These are phyloP conservation scores for Centropristis striata DNA, from an alignment of 2,113 vertebrate genomes.

Conservation along the genomic window DNA sequence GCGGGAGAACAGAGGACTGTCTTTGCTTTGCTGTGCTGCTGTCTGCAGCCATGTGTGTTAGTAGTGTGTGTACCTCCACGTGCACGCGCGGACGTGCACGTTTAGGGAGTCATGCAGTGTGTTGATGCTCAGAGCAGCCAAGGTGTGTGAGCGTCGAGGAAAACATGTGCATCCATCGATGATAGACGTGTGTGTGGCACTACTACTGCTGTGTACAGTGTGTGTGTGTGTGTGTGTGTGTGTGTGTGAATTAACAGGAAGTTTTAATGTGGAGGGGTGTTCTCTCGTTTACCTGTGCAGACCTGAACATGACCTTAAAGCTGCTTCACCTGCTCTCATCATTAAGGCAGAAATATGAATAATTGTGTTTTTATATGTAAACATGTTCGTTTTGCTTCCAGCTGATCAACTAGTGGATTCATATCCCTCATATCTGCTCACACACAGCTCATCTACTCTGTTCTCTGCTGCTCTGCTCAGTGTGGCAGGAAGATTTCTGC, in stretches of 20 bases:
- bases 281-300: slow-evolving; percentile 35
- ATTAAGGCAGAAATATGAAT: slow-evolving; percentile 22
- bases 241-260: slow-evolving; percentile 66
- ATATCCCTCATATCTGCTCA: not conserved
- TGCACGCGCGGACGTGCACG: slow-evolving; percentile 33
- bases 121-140: slow-evolving; percentile 57
- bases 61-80: slow-evolving; percentile 3
- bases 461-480: not conserved
- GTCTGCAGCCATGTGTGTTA: not conserved
- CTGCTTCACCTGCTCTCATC: not conserved
- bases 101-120: slow-evolving; percentile 48
- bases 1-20: not conserved
- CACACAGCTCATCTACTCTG: not conserved
- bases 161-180: slow-evolving; percentile 61
- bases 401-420: not conserved
- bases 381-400: not conserved
- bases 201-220: slow-evolving; percentile 17
- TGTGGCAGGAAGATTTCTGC: not conserved
- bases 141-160: slow-evolving; percentile 71
- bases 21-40: not conserved
- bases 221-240: slow-evolving; percentile 23
- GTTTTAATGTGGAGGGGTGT: slow-evolving; percentile 61
- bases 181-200: slow-evolving; percentile 55
- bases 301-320: slow-evolving; percentile 20
- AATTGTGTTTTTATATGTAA: not conserved